A percentile compares a stretch with the other conserved stretches of the same genome.
Conservation (phyloP, 2,888 invertebrate genomes). For the Agriopis leucophaearia region DNA sequence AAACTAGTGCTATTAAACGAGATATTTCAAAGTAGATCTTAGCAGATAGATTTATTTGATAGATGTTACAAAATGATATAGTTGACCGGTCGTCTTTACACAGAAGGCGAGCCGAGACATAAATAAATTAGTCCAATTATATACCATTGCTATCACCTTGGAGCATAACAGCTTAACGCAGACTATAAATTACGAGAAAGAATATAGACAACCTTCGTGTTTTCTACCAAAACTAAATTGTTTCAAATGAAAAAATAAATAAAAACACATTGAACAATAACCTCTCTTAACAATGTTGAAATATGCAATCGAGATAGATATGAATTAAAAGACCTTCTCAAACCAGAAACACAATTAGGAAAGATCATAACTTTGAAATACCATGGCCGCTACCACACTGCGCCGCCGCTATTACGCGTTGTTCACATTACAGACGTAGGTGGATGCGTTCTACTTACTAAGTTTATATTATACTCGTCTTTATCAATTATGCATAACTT, state of each 20-base stretch:
- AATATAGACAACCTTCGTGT: slow-evolving; percentile 7
- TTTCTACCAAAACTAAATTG: neutral
- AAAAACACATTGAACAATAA: neutral
- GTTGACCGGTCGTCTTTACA: slow-evolving; percentile 57
- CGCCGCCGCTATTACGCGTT: too few species aligned
- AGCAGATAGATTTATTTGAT: slow-evolving; percentile 42
- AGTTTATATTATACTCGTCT: too few species aligned
- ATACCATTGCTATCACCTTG: slow-evolving; percentile 68
- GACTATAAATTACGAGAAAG: slow-evolving; percentile 43
- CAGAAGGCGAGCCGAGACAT: slow-evolving; percentile 62
- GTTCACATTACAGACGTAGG: too few species aligned
- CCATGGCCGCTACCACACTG: too few species aligned
- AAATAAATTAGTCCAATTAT: slow-evolving; percentile 71
- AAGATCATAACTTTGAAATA: too few species aligned
- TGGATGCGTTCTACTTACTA: too few species aligned
- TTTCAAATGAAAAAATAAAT: neutral
- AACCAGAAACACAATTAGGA: too few species aligned
- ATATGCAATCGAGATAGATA: too few species aligned
- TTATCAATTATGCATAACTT: too few species aligned
- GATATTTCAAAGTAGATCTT: slow-evolving; percentile 15
- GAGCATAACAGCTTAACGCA: slow-evolving; percentile 51
- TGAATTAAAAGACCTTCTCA: too few species aligned
- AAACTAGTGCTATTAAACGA: slow-evolving; percentile 22
- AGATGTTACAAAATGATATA: slow-evolving; percentile 50
- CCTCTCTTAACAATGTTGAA: too few species aligned